Evolutionary conservation across 2,888 invertebrate species (phyloP).

Genomic region (Acronicta leporina): DNA sequence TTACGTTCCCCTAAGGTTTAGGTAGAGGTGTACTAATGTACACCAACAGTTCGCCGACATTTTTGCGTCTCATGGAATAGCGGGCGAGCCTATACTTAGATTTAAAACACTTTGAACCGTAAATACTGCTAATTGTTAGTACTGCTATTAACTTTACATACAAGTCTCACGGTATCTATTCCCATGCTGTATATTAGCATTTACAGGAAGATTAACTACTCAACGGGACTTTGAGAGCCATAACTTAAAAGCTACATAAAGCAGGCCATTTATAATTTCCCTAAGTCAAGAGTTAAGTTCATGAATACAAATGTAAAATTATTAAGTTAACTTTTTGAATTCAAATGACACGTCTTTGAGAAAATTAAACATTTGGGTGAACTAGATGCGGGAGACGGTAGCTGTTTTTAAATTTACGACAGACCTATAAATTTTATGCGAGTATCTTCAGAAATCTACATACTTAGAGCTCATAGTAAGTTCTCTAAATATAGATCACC

Average conservation of each 20-base stretch:
- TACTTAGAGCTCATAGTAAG: too few relatives aligned
- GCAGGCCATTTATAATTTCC: conserved; percentile 46
- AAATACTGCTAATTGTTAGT: too few relatives aligned
- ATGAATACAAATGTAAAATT: conserved; percentile 52
- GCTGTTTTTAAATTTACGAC: conserved; percentile 5
- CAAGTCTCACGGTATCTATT: conserved; percentile 6
- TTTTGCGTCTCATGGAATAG: too few relatives aligned
- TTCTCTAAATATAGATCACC: too few relatives aligned
- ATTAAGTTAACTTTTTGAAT: conserved; percentile 37
- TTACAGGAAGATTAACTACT: conserved; percentile 23
- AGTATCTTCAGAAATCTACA: neutral
- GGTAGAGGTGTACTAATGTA: too few relatives aligned
- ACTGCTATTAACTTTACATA: neutral
- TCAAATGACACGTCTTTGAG: conserved; percentile 17
- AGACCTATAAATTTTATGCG: neutral
- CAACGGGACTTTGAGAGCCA: conserved; percentile 32
- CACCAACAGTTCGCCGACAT: too few relatives aligned
- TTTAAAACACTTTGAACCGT: too few relatives aligned
- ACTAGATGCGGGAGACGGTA: conserved; percentile 21
- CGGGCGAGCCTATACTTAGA: too few relatives aligned
- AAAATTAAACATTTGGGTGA: conserved; percentile 25
- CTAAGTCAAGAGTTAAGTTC: conserved; percentile 15
- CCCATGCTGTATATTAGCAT: neutral
- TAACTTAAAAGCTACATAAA: conserved; percentile 30
- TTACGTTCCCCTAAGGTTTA: too few relatives aligned